These are phyloP conservation scores for Grammomys dolichurus DNA, from an alignment of 2,113 vertebrate genomes.

Conservation along the genomic window DNA sequence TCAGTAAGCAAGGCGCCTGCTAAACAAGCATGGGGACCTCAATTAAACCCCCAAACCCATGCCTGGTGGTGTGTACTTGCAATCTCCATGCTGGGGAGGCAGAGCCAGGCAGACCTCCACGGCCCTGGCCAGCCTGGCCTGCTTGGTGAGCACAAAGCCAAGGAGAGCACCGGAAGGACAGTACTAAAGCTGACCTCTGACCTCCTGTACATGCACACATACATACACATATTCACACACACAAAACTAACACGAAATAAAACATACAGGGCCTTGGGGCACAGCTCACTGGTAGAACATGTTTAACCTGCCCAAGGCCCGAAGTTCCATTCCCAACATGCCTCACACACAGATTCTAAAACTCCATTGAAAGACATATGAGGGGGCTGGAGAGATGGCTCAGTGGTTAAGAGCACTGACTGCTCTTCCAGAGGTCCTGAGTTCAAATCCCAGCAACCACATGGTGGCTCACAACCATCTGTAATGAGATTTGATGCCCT, in stretches of 20 bases:
- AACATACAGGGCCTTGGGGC: background rate
- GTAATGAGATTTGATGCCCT: no score
- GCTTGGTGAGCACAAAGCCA: background rate
- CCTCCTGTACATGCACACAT: no score
- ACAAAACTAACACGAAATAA: no score
- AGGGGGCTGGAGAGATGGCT: background rate
- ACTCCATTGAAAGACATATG: background rate
- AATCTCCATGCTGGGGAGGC: background rate
- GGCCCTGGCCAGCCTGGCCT: background rate
- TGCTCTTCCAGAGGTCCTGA: no score
- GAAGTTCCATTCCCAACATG: background rate
- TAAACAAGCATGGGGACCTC: background rate
- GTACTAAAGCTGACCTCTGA: background rate
- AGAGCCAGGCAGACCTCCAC: background rate
- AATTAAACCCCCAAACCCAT: background rate
- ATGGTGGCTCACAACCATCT: no score
- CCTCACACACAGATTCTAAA: background rate
- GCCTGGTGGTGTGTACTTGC: no score
- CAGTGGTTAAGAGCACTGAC: no score
- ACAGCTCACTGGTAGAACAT: background rate
- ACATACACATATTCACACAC: background rate
- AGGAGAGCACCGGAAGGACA: background rate
- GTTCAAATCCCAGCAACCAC: no score
- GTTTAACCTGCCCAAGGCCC: background rate
- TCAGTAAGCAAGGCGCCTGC: no score